Percentiles rank a stretch among this genome's conserved stretches.
Evolutionary conservation across 2,888 invertebrate genomes (phyloP).

Genomic region (Odontomyia ornata): DNA sequence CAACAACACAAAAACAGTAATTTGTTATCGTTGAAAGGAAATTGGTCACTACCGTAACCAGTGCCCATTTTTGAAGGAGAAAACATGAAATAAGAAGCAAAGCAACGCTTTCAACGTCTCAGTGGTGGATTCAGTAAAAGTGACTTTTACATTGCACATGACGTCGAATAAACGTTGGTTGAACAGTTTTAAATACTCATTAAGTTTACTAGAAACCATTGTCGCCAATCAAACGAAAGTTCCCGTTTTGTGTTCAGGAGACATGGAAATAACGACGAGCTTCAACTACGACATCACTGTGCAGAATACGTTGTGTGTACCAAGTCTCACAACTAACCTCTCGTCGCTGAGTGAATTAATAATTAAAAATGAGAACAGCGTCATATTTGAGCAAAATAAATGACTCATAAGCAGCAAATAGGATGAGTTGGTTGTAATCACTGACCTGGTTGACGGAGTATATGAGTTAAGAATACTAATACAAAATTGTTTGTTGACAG

Average conservation of each 20-base stretch:
- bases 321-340: constrained; percentile 48
- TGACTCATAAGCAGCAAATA: background rate
- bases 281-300: background rate
- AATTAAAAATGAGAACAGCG: constrained; percentile 37
- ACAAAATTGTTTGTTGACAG: background rate
- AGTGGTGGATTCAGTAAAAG: constrained; percentile 52
- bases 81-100: constrained; percentile 40
- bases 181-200: background rate
- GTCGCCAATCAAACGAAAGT: background rate
- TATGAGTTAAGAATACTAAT: background rate
- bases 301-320: constrained; percentile 41
- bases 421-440: background rate
- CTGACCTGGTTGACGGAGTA: background rate
- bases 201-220: background rate
- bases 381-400: constrained; percentile 19
- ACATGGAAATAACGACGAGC: background rate
- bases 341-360: constrained; percentile 50
- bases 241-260: background rate
- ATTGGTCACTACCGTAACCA: constrained; percentile 48
- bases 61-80: constrained; percentile 31
- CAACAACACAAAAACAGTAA: constrained; percentile 1
- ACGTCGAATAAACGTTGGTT: constrained; percentile 20
- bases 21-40: constrained; percentile 49
- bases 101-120: constrained; percentile 52
- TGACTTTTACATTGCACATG: constrained; percentile 55